Conservation (phyloP, 2,113 vertebrate species). For the Serinus canaria region DNA sequence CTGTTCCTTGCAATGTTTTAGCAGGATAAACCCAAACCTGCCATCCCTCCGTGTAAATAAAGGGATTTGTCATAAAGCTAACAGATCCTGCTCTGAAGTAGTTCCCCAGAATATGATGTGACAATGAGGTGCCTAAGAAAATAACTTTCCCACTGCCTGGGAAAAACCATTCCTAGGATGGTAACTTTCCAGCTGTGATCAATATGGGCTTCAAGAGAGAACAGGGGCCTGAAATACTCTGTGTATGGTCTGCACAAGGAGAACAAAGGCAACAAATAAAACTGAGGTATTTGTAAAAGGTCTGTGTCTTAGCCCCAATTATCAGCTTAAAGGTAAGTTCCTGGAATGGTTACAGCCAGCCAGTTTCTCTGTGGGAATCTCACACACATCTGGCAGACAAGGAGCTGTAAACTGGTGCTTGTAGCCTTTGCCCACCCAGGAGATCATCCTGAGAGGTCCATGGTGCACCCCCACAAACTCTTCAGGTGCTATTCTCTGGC, state of each 20-base stretch:
- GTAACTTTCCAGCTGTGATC: constrained; percentile 15
- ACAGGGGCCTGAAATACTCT: neutral
- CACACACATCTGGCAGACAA: neutral
- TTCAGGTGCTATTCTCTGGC: neutral
- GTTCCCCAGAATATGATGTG: constrained; percentile 57
- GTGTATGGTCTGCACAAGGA: neutral
- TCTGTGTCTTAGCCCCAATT: constrained; percentile 27
- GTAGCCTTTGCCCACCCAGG: neutral
- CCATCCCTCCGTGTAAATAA: constrained; percentile 47
- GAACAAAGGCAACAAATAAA: constrained; percentile 19
- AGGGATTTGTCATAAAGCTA: constrained; percentile 48
- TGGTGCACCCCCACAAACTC: neutral
- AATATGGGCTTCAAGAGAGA: neutral
- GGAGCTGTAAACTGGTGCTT: neutral
- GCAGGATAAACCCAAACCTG: neutral
- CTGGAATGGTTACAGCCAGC: neutral
- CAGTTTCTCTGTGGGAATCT: neutral
- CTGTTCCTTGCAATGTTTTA: neutral
- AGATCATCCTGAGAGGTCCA: neutral
- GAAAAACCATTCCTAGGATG: neutral
- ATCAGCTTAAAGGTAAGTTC: neutral
- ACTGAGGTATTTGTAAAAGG: neutral
- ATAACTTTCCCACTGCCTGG: constrained; percentile 13
- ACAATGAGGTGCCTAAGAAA: constrained; percentile 58
- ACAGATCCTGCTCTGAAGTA: constrained; percentile 7